Conservation (phyloP, 2,113 vertebrate genomes). For the Sminthopsis crassicaudata region DNA sequence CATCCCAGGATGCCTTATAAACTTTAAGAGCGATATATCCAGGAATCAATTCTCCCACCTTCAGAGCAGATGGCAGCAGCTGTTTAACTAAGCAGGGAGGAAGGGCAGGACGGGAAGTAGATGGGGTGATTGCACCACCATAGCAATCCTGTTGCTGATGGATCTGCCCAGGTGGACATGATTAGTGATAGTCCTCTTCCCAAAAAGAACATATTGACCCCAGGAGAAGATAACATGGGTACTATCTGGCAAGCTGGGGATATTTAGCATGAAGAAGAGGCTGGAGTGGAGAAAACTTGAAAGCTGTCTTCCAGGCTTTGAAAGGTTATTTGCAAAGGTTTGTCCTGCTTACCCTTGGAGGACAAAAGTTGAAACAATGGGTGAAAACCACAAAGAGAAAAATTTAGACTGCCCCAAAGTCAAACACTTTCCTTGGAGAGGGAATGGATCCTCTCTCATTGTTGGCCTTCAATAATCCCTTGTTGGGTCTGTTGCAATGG, state of each 20-base stretch:
- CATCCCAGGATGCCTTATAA: not conserved
- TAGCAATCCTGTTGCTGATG: accelerated
- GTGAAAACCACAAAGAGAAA: not conserved
- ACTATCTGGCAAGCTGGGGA: not conserved
- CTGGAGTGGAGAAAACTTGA: not conserved
- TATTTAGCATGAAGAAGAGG: not conserved
- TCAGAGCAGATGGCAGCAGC: not conserved
- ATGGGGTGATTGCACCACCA: not conserved
- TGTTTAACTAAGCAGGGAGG: not conserved
- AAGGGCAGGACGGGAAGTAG: not conserved
- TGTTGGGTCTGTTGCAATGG: not conserved
- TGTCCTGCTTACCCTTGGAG: not conserved
- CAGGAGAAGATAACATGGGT: not conserved
- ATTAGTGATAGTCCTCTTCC: not conserved
- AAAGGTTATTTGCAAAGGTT: not conserved
- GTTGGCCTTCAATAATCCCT: not conserved
- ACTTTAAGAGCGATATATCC: not conserved
- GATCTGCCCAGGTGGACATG: not conserved
- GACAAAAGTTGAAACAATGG: not conserved
- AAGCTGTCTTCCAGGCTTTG: not conserved
- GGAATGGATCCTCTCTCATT: not conserved
- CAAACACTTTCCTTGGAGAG: not conserved
- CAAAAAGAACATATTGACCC: not conserved
- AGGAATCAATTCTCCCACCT: not conserved
- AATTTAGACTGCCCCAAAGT: not conserved